A percentile compares a stretch with the other conserved stretches of the same genome.
phyloP scores from a whole-genome alignment of 2,113 vertebrate genomes.

The Microcebus griseorufus region DNA sequence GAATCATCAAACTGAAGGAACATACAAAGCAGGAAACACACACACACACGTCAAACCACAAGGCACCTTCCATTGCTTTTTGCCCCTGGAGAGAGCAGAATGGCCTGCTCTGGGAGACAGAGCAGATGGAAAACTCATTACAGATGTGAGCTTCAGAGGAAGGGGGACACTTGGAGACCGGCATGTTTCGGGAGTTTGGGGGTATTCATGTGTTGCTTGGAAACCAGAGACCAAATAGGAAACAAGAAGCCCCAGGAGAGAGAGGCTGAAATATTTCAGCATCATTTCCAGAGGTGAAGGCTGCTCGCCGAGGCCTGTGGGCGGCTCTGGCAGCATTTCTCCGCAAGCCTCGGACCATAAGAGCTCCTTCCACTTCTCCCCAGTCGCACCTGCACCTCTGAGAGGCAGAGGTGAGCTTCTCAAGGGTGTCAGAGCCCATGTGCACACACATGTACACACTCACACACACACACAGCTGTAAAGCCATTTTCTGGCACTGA shows the following conservation, averaged over 20 bases:
- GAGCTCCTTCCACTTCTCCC: not conserved
- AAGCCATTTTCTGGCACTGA: not conserved
- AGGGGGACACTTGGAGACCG: constrained; percentile 76
- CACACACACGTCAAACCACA: constrained; percentile 52
- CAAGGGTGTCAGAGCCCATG: not conserved
- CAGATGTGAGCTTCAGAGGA: constrained; percentile 79
- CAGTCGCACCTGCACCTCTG: not conserved
- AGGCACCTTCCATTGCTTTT: constrained; percentile 41
- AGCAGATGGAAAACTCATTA: constrained; percentile 84
- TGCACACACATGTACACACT: not conserved
- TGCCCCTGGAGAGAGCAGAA: constrained; percentile 72
- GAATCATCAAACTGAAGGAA: constrained; percentile 81
- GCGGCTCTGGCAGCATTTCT: constrained; percentile 43
- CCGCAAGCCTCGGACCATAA: not conserved
- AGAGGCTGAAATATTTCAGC: constrained; percentile 79
- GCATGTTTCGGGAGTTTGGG: constrained; percentile 79
- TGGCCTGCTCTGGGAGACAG: constrained; percentile 76
- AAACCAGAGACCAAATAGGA: constrained; percentile 87
- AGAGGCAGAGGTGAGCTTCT: not conserved
- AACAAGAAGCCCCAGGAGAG: constrained; percentile 83
- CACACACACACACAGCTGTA: not conserved
- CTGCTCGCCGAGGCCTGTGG: constrained; percentile 75
- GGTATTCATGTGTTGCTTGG: constrained; percentile 82
- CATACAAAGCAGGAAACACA: not conserved
- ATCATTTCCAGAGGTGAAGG: constrained; percentile 79